Base-by-base conservation (phyloP, 1,140 invertebrate genomes). In the Semibalanus balanoides region DNA sequence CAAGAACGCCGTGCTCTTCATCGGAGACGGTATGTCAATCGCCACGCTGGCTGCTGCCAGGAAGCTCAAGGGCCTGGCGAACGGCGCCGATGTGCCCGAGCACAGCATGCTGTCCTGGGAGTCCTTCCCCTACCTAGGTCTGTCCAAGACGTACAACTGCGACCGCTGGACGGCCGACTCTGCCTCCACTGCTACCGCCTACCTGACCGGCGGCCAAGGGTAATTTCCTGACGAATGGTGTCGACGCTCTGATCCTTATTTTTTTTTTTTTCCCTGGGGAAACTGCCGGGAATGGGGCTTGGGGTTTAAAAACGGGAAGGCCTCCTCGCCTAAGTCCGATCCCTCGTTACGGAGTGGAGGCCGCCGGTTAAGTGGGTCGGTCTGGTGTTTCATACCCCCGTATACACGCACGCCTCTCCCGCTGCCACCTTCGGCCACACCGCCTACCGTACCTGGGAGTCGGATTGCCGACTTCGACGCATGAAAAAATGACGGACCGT, bases 21-120 rank as follows among this genome's bases (percentile, higher is more conserved):
- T 72, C 25, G 70, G n/a, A 29, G 70, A 72, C 70, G 92, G 92
- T 19, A 92, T 93, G 89, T 90, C 91, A 30, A 84, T 92, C 72
- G 86, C 90, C 0, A 92, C 92, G 0, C 85, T 91, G 0, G 92
- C 91, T 0, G 91, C 91, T 0, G 88, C 90, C 0, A 84, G 92
- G 76, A 91, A 93, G 74, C 85, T 89, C 74, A 86, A 88, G 79
- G 90, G 90, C 0, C 90, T 92, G 80, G 82, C 83, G 0, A 77
- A 73, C 0, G 77, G 79, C 11, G 70, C 70, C 28, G 70, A 72
- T 29, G 31, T 75, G 17, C 76, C 71, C 70, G 79, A 80, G 43
- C 77, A 79, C 72, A 72, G 78, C 75, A 76, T 76, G 27, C 76
- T 80, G 74, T 73, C 76, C 17, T 80, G 77, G 35, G 79, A 80